These are phyloP conservation scores for Caenorhabditis zanzibari DNA, from an alignment of 2,888 invertebrate genomes.

Conservation along the genomic window DNA sequence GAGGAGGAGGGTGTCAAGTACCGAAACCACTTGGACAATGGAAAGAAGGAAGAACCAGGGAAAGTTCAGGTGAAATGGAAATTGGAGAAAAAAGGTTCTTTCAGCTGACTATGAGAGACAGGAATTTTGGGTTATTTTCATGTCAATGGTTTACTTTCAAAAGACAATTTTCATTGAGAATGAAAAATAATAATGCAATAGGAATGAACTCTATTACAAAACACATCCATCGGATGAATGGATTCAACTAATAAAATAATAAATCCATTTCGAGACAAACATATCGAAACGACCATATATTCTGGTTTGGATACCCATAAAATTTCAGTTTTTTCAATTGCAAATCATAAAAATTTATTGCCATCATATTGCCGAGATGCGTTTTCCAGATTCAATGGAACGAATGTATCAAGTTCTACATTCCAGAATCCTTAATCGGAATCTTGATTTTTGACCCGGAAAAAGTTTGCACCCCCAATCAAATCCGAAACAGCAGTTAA, in stretches of 20 bases:
- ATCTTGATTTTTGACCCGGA: not conserved
- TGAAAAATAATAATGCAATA: not conserved
- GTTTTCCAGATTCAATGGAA: constrained; percentile 2
- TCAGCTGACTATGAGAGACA: no score
- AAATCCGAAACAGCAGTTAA: not conserved
- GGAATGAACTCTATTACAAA: not conserved
- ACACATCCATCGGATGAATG: not conserved
- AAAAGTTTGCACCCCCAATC: not conserved
- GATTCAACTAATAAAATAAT: not conserved
- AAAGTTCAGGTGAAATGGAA: not conserved
- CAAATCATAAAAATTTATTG: constrained; percentile 38
- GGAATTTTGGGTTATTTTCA: no score
- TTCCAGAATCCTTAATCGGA: not conserved
- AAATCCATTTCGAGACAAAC: constrained; percentile 9
- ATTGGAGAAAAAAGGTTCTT: no score
- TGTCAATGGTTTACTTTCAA: no score
- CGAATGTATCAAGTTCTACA: not conserved
- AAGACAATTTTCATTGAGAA: no score
- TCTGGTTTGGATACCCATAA: constrained; percentile 35
- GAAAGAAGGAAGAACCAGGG: not conserved
- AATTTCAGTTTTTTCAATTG: constrained; percentile 12
- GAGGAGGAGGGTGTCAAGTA: constrained; percentile 48
- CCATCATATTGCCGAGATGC: not conserved
- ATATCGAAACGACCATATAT: constrained; percentile 12
- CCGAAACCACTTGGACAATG: constrained; percentile 56